These are phyloP conservation scores for Microtus pennsylvanicus DNA, from an alignment of 2,113 vertebrate species.

Conservation along the genomic window DNA sequence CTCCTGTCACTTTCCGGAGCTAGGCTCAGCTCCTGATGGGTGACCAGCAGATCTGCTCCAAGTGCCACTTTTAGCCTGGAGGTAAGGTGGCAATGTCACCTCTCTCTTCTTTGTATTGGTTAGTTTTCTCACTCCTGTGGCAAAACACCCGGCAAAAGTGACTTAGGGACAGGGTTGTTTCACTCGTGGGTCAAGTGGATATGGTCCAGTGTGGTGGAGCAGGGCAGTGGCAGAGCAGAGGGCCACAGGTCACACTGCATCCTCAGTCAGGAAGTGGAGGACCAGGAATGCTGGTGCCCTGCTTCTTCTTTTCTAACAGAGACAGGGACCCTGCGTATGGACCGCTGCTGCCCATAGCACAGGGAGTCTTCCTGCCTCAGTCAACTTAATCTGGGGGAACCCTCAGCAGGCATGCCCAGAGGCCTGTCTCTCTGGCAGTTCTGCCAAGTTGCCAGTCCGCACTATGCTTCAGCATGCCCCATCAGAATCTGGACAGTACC, in stretches of 20 bases:
- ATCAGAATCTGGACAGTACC: background rate
- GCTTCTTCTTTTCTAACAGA: background rate
- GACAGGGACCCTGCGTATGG: background rate
- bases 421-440: too few relatives aligned
- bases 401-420: background rate
- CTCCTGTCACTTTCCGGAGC: background rate
- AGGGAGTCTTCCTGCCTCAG: background rate
- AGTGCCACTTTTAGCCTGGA: too few relatives aligned
- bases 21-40: background rate
- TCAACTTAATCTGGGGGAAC: background rate
- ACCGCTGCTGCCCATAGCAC: background rate
- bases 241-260: background rate
- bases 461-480: background rate
- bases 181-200: too few relatives aligned
- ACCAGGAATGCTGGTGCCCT: too few relatives aligned
- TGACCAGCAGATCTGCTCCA: background rate
- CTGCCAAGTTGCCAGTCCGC: too few relatives aligned
- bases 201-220: too few relatives aligned
- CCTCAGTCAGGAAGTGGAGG: background rate
- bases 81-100: too few relatives aligned
- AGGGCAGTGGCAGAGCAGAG: rapidly evolving
- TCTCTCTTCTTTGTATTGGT: too few relatives aligned
- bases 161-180: background rate
- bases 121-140: background rate
- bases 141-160: background rate